Evolutionary conservation across 2,113 vertebrate species (phyloP), one percentile per base, ranked within the genome.

Genomic region (Grammomys surdaster): DNA sequence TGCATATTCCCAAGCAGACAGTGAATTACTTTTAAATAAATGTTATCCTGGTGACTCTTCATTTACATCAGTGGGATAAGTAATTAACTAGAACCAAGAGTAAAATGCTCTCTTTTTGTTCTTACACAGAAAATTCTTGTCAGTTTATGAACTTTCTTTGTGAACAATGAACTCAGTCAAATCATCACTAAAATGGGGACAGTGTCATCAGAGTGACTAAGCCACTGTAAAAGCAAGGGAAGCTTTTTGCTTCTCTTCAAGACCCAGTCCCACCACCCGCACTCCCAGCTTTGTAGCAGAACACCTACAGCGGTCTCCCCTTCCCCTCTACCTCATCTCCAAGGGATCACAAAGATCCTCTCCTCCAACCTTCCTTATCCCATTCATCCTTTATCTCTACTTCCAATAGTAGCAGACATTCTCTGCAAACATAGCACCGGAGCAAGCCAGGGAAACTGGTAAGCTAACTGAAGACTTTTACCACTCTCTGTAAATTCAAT

Each of bases 101-200:
- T 13, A 65, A 13, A 8, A 89, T 31, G 28, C n/a, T 92, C 48
- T 84, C 75, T 43, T 92, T 93, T 89, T 82, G 10, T 88, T 88
- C n/a, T 76, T 13, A 93, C 28, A 51, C 8, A 87, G 76, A 54
- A 94, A 95, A 95, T 3, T 0, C 26, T 70, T 20, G 12, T 46
- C n/a, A 33, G 20, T 86, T 94, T 63, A 46, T 46, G 48, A 94
- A 94, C n/a, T 70, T 63, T 22, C 84, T 88, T 92, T 67, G 26
- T 85, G 58, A 96, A 78, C 1, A 63, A 0, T 48, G 28, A 96
- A 63, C 54, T 95, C 82, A 87, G 51, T 65, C 43, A 92, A 54
- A 56, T 51, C 43, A 89, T 69, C 90, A 95, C 51, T 87, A 60
- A 96, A 94, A 93, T 54, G 48, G 77, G 33, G 17, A 94, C 33